These are phyloP conservation scores for Drosophila nigromelanica DNA, from an alignment of 1,140 invertebrate species.

Conservation along the genomic window DNA sequence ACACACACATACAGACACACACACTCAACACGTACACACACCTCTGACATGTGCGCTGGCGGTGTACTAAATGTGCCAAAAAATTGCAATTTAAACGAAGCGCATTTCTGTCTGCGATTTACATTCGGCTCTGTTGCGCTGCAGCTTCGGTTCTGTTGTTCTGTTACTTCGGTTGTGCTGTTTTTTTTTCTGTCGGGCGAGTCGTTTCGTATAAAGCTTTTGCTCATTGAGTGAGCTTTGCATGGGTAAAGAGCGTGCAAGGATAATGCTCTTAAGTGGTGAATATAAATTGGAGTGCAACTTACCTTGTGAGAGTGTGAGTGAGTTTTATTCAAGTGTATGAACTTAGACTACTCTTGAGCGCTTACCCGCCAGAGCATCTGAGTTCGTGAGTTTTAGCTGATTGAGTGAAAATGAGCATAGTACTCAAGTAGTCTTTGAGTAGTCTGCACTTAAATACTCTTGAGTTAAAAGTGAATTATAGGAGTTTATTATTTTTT, in stretches of 20 bases:
- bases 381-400: background rate
- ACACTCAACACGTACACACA: constrained; percentile 1
- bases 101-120: constrained; percentile 2
- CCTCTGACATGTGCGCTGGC: constrained; percentile 52
- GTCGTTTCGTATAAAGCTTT: constrained; percentile 45
- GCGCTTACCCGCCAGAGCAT: background rate
- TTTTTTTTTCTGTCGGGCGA: background rate
- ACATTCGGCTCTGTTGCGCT: background rate
- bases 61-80: constrained; percentile 70
- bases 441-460: background rate
- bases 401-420: background rate
- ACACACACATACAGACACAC: background rate
- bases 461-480: background rate
- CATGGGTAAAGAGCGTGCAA: background rate
- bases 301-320: background rate
- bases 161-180: constrained; percentile 1
- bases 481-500: too few species aligned
- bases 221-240: constrained; percentile 44
- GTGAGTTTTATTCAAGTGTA: background rate
- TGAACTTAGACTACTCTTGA: constrained; percentile 6
- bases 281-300: constrained; percentile 26
- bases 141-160: too few species aligned
- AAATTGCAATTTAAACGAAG: constrained; percentile 22
- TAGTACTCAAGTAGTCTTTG: background rate
- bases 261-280: constrained; percentile 48